Base-by-base conservation (phyloP, 2,888 invertebrate species). In the Habrosyne pyritoides region DNA sequence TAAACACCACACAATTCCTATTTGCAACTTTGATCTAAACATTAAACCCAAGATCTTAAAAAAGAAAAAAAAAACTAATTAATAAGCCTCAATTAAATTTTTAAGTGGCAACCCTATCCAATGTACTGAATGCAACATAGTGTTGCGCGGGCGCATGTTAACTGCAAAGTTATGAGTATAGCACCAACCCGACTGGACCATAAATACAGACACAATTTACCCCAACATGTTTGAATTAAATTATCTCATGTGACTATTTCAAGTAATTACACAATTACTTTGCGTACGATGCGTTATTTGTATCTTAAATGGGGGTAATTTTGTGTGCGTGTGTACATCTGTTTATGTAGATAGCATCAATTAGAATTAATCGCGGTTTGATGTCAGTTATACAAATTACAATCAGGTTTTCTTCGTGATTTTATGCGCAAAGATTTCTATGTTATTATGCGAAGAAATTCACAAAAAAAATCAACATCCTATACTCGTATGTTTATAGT, bases 181-280 rank as follows among this genome's bases (percentile, higher is more conserved):
- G 63, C 64, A 57, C 55, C 47, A 60, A 64, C 59, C 56, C 63
- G 60, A 66, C 64, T 67, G 66, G 68, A 60, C 57, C 69, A 69
- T 75, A 76, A 77, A 75, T 78, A 78, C 73, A 65, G 55, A 63
- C 68, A 71, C 71, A 73, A 78, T 77, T 79, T 70, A 72, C 64
- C 63, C 66, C 59, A 71, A 67, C 76, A 63, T 65, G 67, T 71
- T 67, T 68, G 57, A 70, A 62, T 71, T 73, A 66, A 70, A 73
- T 74, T 75, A 67, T 42, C 42, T 18, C 5, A 42, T 42, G 18
- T 42, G 42, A 42, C 42, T 42, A 8, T 42, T 42, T 18, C 0
- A 50, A 28, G 50, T 50, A 30, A 30, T 50, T 30, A 50, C 50
- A 18, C 28, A 50, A 28, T 50, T 50, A 50, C 21, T 28, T 18